Evolutionary conservation across 1,140 invertebrate genomes (phyloP).

Genomic region (Macrosteles quadrilineatus): DNA sequence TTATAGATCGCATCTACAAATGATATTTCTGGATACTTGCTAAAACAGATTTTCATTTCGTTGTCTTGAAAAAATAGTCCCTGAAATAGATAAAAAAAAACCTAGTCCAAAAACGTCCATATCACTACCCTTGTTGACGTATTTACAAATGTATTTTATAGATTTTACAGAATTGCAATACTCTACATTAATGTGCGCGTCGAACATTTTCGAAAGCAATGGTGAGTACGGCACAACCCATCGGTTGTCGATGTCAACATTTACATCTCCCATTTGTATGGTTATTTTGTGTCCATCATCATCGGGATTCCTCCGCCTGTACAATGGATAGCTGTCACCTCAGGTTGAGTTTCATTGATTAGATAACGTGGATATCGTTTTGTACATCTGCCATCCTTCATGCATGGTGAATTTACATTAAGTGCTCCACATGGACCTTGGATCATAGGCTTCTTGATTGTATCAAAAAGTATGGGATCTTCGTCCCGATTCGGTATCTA

Average conservation of each 20-base stretch:
- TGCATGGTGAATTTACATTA: slow-evolving; percentile 50
- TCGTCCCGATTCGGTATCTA: no score
- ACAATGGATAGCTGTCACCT: neutral
- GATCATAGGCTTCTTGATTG: no score
- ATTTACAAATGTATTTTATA: slow-evolving; percentile 50
- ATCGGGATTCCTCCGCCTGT: neutral
- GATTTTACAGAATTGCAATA: slow-evolving; percentile 47
- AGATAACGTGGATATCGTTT: neutral
- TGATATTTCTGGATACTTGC: no score
- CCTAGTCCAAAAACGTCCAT: slow-evolving; percentile 46
- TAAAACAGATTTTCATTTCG: no score
- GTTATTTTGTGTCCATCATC: neutral
- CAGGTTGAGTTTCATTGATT: neutral
- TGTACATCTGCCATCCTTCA: slow-evolving; percentile 50
- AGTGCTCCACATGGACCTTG: slow-evolving; percentile 52
- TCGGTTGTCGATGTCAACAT: slow-evolving; percentile 17
- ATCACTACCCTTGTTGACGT: slow-evolving; percentile 51
- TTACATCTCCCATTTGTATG: neutral
- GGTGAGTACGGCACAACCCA: slow-evolving; percentile 15
- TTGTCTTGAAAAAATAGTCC: no score
- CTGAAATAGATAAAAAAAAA: no score
- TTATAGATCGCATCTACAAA: no score
- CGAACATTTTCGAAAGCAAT: slow-evolving; percentile 13
- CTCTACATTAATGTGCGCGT: slow-evolving; percentile 49
- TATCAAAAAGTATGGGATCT: no score